phyloP scores from a whole-genome alignment of 2,113 vertebrate species.

The Ondatra zibethicus region DNA sequence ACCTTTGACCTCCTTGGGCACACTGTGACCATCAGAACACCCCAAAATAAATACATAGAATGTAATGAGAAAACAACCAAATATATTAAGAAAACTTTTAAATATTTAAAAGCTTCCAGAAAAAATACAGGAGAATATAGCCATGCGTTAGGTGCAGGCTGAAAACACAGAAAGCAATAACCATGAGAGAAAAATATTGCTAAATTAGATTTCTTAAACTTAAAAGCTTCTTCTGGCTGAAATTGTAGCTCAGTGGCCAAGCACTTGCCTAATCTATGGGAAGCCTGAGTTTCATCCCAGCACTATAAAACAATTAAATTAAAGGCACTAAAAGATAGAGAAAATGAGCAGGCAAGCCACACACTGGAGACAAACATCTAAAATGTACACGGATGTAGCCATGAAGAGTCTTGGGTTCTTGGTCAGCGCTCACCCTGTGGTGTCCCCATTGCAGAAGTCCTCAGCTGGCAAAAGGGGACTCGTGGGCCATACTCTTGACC shows the following conservation, averaged over 20 bases:
- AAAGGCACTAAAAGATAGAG: neutral
- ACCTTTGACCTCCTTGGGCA: neutral
- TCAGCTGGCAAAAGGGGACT: neutral
- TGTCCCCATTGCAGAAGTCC: neutral
- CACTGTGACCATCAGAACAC: neutral
- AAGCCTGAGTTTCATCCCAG: neutral
- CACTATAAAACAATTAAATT: neutral
- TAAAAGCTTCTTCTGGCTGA: neutral
- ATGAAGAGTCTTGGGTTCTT: neutral
- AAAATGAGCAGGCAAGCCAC: neutral
- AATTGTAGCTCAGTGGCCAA: neutral
- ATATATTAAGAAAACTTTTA: neutral
- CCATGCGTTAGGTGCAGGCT: neutral
- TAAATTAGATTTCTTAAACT: conserved; percentile 20
- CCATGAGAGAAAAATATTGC: neutral
- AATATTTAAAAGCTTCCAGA: neutral
- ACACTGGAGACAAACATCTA: neutral
- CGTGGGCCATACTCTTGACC: neutral
- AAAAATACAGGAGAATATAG: neutral
- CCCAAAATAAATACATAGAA: neutral
- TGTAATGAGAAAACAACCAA: neutral
- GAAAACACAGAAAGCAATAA: neutral
- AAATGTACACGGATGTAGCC: neutral
- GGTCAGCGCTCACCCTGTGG: neutral
- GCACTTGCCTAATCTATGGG: neutral